Conservation (phyloP, 2,113 vertebrate species). For the Speoplatyrhinus poulsoni region DNA sequence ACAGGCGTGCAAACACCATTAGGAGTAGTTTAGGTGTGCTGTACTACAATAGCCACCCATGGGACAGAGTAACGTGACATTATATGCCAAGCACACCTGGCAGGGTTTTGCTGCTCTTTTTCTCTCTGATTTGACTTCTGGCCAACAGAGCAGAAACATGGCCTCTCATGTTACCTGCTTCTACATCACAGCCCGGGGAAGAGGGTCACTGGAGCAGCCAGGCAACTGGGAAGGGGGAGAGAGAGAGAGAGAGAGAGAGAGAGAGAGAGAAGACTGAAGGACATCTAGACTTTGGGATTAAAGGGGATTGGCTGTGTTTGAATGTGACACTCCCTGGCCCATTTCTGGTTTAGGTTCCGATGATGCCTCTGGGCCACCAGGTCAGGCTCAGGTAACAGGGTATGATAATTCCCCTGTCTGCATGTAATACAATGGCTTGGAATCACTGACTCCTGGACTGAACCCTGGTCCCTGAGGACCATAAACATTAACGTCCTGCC, state of each 20-base stretch:
- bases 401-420: background rate
- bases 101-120: too few relatives aligned
- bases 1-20: background rate
- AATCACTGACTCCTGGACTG: too few relatives aligned
- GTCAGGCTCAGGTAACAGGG: conserved; percentile 17
- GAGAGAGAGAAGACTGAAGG: too few relatives aligned
- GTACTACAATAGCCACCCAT: conserved; percentile 3
- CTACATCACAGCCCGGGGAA: conserved; percentile 12
- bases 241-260: too few relatives aligned
- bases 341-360: conserved; percentile 24
- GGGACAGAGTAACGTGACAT: conserved; percentile 56
- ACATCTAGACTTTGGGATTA: background rate
- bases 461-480: too few relatives aligned
- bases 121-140: conserved; percentile 34
- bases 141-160: conserved; percentile 47
- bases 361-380: background rate
- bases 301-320: conserved; percentile 4
- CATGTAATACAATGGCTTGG: background rate
- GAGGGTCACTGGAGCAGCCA: conserved; percentile 41
- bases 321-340: conserved; percentile 13
- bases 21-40: background rate
- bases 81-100: conserved; percentile 26
- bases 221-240: background rate
- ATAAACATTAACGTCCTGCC: too few relatives aligned
- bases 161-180: conserved; percentile 60